Conservation (phyloP, 2,888 invertebrate genomes). For the Luperina nickerlii region DNA sequence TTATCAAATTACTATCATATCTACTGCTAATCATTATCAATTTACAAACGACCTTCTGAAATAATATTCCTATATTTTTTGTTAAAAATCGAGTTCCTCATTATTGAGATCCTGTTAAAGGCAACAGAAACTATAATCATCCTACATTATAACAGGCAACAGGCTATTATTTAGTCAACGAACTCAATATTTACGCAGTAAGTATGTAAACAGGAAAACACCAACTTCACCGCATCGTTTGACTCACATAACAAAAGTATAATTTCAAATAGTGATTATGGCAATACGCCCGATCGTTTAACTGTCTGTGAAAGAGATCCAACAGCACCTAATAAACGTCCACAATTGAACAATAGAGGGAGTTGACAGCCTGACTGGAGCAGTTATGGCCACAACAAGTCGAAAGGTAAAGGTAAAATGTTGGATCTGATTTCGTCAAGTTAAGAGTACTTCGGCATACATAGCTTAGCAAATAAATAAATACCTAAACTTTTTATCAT, state of each 20-base stretch:
- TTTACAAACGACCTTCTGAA: conserved; percentile 26
- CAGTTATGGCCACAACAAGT: neutral
- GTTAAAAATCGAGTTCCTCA: conserved; percentile 8
- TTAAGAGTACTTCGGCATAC: neutral
- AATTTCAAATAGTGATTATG: conserved; percentile 13
- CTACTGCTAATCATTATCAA: conserved; percentile 17
- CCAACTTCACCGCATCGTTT: conserved; percentile 17
- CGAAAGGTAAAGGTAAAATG: neutral
- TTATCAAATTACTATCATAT: conserved; percentile 22
- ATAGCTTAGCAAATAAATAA: neutral
- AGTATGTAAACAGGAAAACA: conserved; percentile 54
- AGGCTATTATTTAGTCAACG: conserved; percentile 47
- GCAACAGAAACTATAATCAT: conserved; percentile 43
- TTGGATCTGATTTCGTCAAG: neutral
- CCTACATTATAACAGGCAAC: conserved; percentile 28
- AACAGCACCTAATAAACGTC: conserved; percentile 14
- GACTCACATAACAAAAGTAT: conserved; percentile 12
- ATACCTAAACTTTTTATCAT: neutral
- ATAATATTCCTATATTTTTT: conserved; percentile 5
- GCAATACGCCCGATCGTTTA: conserved; percentile 27
- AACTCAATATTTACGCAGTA: conserved; percentile 27
- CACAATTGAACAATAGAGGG: conserved; percentile 8
- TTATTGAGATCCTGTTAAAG: conserved; percentile 34
- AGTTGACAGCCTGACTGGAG: conserved; percentile 4
- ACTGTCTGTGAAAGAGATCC: conserved; percentile 1